A percentile compares a stretch with the other conserved stretches of the same genome.
Evolutionary conservation across 2,113 vertebrate species (phyloP).

Genomic region (Balaeniceps rex): DNA sequence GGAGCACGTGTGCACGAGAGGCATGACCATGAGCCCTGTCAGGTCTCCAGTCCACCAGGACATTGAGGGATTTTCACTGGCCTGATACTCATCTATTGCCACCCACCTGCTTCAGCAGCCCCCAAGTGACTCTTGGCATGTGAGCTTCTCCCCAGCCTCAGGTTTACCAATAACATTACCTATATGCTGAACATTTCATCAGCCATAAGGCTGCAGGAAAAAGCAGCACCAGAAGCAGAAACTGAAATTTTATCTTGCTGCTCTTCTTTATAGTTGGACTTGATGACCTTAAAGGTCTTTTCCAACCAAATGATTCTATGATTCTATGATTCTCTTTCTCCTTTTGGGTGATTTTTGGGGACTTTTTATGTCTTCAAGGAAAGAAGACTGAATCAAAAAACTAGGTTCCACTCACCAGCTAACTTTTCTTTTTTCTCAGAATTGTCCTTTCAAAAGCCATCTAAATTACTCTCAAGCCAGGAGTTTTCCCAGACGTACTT

Average conservation of each 20-base stretch:
- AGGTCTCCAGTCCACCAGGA: neutral
- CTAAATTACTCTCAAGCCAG: neutral
- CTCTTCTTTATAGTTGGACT: too few species aligned
- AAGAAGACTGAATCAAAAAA: neutral
- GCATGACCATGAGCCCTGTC: neutral
- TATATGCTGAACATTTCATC: neutral
- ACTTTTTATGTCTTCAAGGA: neutral
- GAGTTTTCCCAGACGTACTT: slow-evolving; percentile 19
- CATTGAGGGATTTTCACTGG: neutral
- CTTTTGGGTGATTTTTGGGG: neutral
- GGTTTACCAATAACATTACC: neutral
- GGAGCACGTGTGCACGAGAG: neutral
- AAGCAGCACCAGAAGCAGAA: neutral
- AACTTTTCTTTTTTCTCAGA: neutral
- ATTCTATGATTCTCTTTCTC: too few species aligned
- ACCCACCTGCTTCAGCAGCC: neutral
- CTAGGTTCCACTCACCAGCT: neutral
- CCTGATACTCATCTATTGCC: neutral
- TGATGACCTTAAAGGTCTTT: too few species aligned
- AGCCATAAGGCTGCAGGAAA: neutral
- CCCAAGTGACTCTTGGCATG: fast-evolving
- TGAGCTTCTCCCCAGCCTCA: neutral
- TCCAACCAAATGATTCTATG: too few species aligned
- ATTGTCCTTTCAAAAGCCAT: neutral
- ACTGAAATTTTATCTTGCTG: neutral